A percentile compares a stretch with the other conserved stretches of the same genome.
These are phyloP conservation scores for Linnaemya tessellans DNA, from an alignment of 2,888 invertebrate species.

Conservation along the genomic window DNA sequence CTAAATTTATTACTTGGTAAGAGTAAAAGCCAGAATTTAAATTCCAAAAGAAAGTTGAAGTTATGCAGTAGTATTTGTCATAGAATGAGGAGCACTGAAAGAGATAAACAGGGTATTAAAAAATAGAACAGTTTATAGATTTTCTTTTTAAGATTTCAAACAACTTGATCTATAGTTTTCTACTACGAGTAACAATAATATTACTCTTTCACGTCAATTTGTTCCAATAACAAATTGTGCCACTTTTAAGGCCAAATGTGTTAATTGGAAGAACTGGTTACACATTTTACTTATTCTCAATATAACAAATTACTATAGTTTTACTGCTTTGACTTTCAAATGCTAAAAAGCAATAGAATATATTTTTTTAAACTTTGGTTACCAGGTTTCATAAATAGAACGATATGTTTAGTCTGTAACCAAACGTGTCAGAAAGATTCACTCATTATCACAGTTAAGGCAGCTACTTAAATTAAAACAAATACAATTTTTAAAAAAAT, in stretches of 20 bases:
- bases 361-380: constrained; percentile 38
- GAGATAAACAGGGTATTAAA: constrained; percentile 34
- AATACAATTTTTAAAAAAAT: not conserved
- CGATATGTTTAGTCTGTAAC: constrained; percentile 45
- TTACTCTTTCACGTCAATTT: not conserved
- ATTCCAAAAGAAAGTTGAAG: constrained; percentile 43
- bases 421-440: constrained; percentile 42
- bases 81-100: not conserved
- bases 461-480: constrained; percentile 9
- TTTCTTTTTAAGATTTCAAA: not conserved
- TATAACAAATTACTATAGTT: constrained; percentile 16
- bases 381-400: constrained; percentile 41
- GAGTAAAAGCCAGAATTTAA: constrained; percentile 26
- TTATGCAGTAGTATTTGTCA: not conserved
- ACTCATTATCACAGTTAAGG: constrained; percentile 29
- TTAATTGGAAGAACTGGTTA: constrained; percentile 67
- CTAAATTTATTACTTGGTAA: constrained; percentile 43
- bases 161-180: not conserved
- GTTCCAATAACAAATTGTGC: constrained; percentile 19
- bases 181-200: not conserved
- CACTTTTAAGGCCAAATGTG: constrained; percentile 43
- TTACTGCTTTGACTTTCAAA: constrained; percentile 2
- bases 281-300: constrained; percentile 18
- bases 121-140: not conserved
- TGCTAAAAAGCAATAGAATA: constrained; percentile 18